Conservation (phyloP, 2,113 vertebrate genomes). For the Oenanthe oenanthe region DNA sequence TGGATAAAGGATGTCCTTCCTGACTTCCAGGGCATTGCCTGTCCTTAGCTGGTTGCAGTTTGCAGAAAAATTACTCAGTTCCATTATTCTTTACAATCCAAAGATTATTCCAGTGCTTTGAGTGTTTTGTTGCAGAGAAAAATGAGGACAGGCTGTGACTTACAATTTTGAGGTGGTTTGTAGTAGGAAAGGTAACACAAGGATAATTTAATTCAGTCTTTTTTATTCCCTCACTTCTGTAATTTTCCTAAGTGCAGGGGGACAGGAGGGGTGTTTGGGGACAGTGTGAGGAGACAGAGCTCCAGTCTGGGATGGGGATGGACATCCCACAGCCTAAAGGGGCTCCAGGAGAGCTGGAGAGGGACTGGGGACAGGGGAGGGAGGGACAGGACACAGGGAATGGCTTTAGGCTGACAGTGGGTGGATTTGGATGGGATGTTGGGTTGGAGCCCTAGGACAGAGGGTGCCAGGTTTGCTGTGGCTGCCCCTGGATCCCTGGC, state of each 20-base stretch:
- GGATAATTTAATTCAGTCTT: not conserved
- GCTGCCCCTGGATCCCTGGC: not conserved
- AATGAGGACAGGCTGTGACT: not conserved
- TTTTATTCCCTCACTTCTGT: not conserved
- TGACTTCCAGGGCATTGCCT: not conserved
- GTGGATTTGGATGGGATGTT: fast-evolving
- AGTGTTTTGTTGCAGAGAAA: not conserved
- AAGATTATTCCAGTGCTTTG: not conserved
- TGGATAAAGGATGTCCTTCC: not conserved
- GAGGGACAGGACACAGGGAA: not conserved
- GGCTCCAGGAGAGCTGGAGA: not conserved
- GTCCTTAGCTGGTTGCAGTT: not conserved
- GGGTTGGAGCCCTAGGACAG: fast-evolving
- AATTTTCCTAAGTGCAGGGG: not conserved
- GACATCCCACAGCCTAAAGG: not conserved
- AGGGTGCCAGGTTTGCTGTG: not conserved
- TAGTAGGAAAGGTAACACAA: not conserved
- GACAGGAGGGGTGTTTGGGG: not conserved
- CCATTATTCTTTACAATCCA: not conserved
- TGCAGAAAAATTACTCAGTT: not conserved
- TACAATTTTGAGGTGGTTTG: not conserved
- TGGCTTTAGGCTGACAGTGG: not conserved
- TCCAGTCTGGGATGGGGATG: not conserved
- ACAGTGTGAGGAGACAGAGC: not conserved
- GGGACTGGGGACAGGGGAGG: not conserved